These are phyloP conservation scores for Aplysina aerophoba DNA, from an alignment of 37 sponge, comb jelly and placozoan genomes.

Conservation along the genomic window DNA sequence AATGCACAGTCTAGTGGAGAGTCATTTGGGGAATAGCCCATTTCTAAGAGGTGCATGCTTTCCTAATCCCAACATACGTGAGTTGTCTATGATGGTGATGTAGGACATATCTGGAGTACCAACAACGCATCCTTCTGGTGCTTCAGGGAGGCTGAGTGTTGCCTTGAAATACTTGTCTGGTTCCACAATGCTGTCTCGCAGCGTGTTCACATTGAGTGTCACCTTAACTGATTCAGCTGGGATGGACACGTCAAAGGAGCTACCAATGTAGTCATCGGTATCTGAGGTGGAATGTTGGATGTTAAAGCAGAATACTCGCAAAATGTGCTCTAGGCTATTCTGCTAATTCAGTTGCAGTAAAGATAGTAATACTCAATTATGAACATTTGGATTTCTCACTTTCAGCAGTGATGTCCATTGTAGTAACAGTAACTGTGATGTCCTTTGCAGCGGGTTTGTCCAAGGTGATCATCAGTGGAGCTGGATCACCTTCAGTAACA, in stretches of 20 bases:
- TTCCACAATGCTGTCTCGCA: slow-evolving; percentile 7
- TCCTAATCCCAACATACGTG: not conserved
- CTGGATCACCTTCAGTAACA: too few species aligned
- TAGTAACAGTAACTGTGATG: too few species aligned
- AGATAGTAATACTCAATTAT: not conserved
- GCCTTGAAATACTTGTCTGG: not conserved
- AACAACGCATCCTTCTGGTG: not conserved
- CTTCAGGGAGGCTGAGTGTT: not conserved
- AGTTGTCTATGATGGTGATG: slow-evolving; percentile 5
- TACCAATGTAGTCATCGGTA: not conserved
- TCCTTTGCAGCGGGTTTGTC: too few species aligned
- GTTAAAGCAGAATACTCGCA: not conserved
- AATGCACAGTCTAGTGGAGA: too few species aligned
- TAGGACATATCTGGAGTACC: slow-evolving; percentile 2
- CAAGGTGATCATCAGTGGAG: too few species aligned
- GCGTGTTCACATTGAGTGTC: not conserved
- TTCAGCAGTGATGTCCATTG: too few species aligned
- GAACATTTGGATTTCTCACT: not conserved
- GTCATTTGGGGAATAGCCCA: too few species aligned
- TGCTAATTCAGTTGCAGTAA: not conserved
- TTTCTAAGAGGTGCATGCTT: too few species aligned
- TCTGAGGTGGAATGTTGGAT: not conserved
- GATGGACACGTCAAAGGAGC: not conserved
- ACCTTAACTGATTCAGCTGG: not conserved
- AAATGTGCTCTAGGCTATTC: not conserved